Base-by-base conservation (phyloP, 2,797 vertebrate species). In the Botia almorhae region DNA sequence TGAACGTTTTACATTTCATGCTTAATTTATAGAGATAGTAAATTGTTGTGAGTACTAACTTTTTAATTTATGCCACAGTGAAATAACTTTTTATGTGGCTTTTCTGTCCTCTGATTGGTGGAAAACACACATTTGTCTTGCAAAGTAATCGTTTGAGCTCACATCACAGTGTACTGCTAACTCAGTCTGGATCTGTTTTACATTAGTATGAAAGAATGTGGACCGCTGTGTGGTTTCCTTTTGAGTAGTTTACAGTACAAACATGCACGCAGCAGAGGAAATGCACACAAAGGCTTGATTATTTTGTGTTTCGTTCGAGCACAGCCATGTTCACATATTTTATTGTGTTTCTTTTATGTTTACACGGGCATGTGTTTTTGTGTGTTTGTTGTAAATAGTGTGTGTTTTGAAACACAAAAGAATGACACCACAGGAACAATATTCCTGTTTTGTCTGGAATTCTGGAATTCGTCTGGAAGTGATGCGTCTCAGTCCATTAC, bases 391-490 rank as follows among this genome's bases (percentile, higher is more conserved):
- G 39, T 60, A 51, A 51, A 51, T 51, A 73, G 60, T 23, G 67
- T 46, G 50, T 14, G 50, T 61, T 81, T 76, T 74, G 6, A 70
- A 56, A 56, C 29, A 79, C 14, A 23, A 26, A 58, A 4, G 6
- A 21, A 72, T 46, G 58, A 17, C 14, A 69, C 61, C 48, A 76
- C 33, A 36, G 69, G 33, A 71, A 65, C 0, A 16, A 36, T 43
- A 23, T 84, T 89, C 79, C 81, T 87, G 86, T 88, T 88, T 85
- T 83, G 84, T 87, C 83, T 87, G 36, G 21, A 1, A 46, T 79
- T 84, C 83, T 87, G 71, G 23, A 43, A 23, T 60, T 13, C 14
- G 11, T 76, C 61, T 64, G 55, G 33, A 65, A 21, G 69, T 43
- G 51, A 12, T 46, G 43, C 11, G 61, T 58, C 19, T 69, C 7